Conservation (phyloP, 2,113 vertebrate genomes). For the Chlorocebus sabaeus region DNA sequence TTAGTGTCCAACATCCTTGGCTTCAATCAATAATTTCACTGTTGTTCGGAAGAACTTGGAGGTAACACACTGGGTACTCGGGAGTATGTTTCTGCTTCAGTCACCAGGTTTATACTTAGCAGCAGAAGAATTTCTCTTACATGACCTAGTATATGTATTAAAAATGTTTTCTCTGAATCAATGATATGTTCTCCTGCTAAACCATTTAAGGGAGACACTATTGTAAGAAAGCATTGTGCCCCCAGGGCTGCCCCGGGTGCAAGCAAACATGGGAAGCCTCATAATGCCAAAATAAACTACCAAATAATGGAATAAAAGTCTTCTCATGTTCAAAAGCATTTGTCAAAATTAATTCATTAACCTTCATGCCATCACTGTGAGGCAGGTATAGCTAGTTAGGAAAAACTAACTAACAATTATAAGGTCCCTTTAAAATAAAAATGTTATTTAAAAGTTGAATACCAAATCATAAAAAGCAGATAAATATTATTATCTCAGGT, state of each 20-base stretch:
- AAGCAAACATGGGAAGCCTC: neutral
- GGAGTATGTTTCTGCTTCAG: neutral
- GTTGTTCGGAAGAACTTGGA: neutral
- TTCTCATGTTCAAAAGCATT: constrained; percentile 19
- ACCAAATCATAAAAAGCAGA: constrained; percentile 44
- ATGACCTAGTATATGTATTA: neutral
- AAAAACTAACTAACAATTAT: neutral
- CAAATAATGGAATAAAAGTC: neutral
- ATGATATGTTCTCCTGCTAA: neutral
- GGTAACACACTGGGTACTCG: neutral
- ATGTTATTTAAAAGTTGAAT: constrained; percentile 39
- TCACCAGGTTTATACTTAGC: neutral
- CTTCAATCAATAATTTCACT: neutral
- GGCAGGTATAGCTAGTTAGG: constrained; percentile 19
- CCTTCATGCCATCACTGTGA: neutral
- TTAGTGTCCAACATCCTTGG: neutral
- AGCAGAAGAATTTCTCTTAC: neutral
- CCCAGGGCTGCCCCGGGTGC: neutral
- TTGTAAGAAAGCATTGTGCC: neutral
- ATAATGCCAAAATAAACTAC: neutral
- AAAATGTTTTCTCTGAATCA: neutral
- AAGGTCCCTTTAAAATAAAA: constrained; percentile 43
- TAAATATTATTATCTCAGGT: constrained; percentile 51
- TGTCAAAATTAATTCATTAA: neutral
- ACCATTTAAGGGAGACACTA: neutral